Base-by-base conservation (phyloP, 2,113 vertebrate genomes). In the Vidua macroura region DNA sequence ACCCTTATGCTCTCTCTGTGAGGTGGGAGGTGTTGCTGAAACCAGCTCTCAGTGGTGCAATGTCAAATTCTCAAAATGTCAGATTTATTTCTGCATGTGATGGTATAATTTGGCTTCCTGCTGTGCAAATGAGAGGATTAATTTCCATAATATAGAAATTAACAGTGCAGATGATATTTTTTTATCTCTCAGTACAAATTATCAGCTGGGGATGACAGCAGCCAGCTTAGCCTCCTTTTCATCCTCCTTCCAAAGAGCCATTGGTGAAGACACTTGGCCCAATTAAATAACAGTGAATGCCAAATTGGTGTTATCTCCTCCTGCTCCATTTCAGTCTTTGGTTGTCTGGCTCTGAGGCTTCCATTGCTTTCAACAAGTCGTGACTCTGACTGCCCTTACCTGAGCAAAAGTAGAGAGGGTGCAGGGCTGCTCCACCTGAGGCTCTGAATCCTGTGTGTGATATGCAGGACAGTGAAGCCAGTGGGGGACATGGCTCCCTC, bases 51-150 rank as follows among this genome's bases (percentile, higher is more conserved):
- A 20, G 62, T 46, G 64, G 46, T 90, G 41, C 70, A 70, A 59
- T 78, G 56, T 87, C 64, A 91, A 51, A 83, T 87, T 90, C 68
- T 94, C 49, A 81, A 88, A 93, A 93, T 88, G 80, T 63, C 89
- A 85, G 75, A 76, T 72, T 72, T 76, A 87, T 90, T 88, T 95
- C 51, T 62, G 46, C 30, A 14, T 95, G 43, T 90, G 49, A 49
- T 83, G 53, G 83, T 97, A 77, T 83, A 96, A 96, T 91, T 72
- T 90, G 74, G 77, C 23, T 76, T 79, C 73, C 69, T 85, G 73
- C 74, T 78, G 77, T 92, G 77, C 37, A 93, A 94, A 93, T 92
- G 78, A 96, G 85, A 80, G 59, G 91, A 95, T 96, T 87, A 90
- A 81, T 91, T 58, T 96, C 55, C 80, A 85, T 88, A 88, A 81